These are phyloP conservation scores for Lophochroa leadbeateri DNA, from an alignment of 2,113 vertebrate species.

Conservation along the genomic window DNA sequence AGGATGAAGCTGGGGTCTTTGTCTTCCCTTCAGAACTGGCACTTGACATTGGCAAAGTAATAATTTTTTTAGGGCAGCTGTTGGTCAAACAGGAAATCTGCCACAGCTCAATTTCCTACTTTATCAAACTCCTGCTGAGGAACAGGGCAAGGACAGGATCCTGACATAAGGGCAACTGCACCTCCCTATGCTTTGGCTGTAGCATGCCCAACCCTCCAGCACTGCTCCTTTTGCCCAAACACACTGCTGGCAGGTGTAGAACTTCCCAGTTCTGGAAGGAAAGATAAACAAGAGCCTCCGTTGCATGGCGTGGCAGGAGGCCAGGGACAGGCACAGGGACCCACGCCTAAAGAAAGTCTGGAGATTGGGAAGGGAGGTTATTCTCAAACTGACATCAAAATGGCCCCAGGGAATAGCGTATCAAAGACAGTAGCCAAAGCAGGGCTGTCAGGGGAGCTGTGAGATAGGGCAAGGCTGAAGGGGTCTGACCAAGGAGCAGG, in stretches of 20 bases:
- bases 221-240: not conserved
- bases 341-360: fast-evolving
- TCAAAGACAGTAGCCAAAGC: not conserved
- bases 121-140: not conserved
- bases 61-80: not conserved
- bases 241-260: not conserved
- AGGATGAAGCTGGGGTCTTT: not conserved
- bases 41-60: not conserved
- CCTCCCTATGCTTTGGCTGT: not conserved
- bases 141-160: not conserved
- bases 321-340: not conserved
- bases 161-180: not conserved
- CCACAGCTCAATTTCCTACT: not conserved
- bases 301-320: fast-evolving
- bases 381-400: fast-evolving
- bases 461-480: not conserved
- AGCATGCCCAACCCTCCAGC: not conserved
- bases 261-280: not conserved
- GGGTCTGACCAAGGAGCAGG: not conserved
- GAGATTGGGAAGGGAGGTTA: not conserved
- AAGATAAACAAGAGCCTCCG: not conserved
- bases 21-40: not conserved
- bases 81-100: not conserved
- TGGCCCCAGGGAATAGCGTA: not conserved
- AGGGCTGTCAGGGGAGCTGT: not conserved